These are phyloP conservation scores for Enteromius unitaeniatus DNA, from an alignment of 2,797 vertebrate species.

Conservation along the genomic window DNA sequence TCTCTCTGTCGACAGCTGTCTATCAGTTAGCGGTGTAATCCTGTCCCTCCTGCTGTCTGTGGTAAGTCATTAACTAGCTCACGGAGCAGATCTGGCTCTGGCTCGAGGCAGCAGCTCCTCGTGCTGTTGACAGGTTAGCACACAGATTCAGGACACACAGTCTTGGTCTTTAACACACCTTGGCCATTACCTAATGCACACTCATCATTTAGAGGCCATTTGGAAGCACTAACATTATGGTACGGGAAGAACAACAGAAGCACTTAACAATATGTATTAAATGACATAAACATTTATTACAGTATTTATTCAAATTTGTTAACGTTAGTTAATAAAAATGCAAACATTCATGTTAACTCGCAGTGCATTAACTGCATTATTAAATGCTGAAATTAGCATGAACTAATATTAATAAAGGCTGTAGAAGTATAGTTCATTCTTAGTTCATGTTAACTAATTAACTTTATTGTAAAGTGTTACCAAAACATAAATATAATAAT, in stretches of 20 bases:
- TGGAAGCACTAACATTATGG: neutral
- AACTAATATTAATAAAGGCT: no score
- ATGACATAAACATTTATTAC: no score
- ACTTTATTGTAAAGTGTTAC: no score
- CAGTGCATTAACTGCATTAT: no score
- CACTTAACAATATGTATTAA: no score
- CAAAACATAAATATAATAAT: no score
- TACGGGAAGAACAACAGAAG: neutral
- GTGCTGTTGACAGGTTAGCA: neutral
- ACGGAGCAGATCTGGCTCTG: conserved; percentile 30
- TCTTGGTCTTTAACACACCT: neutral
- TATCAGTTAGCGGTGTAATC: conserved; percentile 30
- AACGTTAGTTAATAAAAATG: no score
- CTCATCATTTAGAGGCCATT: neutral
- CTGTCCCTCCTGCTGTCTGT: conserved; percentile 11
- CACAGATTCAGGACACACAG: conserved; percentile 39
- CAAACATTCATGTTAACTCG: no score
- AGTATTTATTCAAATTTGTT: no score
- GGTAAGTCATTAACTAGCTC: conserved; percentile 59
- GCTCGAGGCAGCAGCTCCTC: neutral
- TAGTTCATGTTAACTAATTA: no score
- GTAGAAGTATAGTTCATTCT: no score
- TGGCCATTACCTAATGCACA: neutral
- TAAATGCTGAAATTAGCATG: no score
- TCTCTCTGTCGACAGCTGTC: conserved; percentile 42